Base-by-base conservation (phyloP, 2,888 invertebrate species). In the Spilarctia lutea region DNA sequence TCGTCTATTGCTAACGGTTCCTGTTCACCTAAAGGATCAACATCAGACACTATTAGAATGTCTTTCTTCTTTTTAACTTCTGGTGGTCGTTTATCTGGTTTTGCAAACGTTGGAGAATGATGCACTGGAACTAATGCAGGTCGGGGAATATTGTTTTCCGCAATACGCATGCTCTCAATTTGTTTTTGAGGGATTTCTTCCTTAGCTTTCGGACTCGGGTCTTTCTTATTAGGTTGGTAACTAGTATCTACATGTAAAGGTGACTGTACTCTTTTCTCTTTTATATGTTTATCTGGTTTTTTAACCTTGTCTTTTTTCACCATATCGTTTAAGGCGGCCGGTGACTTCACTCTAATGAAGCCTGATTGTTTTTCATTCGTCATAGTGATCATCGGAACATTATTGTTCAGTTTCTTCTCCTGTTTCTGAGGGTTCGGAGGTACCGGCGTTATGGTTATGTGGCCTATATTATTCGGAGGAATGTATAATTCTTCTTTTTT, bases 381-480 rank as follows among this genome's bases (percentile, higher is more conserved):
- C 3, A 69, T 35, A 13, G 78, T 11, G 39, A 24, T 70, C 27
- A 27, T 42, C 78, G 39, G 81, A 30, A 73, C 73, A 73, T 87
- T 63, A 73, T 73, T 84, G 86, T 90, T 81, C 6, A 72, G 63
- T 75, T 92, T 93, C 11, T 92, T 91, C 72, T 92, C 91, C 0
- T 75, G 48, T 83, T 89, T 91, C 24, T 72, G 68, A 30, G 81
- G 79, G 75, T 89, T 78, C 33, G 79, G 89, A 2, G 87, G 85
- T 6, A 96, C 95, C 0, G 96, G 93, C 0, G 96, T 96, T 71
- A 96, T 96, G 0, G 96, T 96, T 77, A 96, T 93, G 79, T 94
- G 93, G 85, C 96, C 95, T 63, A 95, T 93, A 76, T 88, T 94
- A 79, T 93, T 95, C 0, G 93, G 91, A 20, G 94, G 94, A 84